Percentiles rank a stretch among this genome's conserved stretches.
These are phyloP conservation scores for Chesias legatella DNA, from an alignment of 2,888 invertebrate species.

Conservation along the genomic window DNA sequence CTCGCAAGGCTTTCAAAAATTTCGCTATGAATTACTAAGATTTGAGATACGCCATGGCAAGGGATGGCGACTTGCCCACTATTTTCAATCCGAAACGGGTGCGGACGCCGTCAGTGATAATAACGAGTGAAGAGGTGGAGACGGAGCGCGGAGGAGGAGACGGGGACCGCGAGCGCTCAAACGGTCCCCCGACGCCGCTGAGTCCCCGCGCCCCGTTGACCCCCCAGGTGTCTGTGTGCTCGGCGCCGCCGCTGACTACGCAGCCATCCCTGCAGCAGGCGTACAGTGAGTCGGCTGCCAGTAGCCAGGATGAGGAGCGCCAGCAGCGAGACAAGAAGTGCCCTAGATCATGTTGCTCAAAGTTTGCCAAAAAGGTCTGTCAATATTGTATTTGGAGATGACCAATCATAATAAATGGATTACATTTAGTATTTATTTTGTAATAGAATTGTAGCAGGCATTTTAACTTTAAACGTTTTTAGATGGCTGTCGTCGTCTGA, in stretches of 20 bases:
- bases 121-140: constrained; percentile 82
- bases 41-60: constrained; percentile 74
- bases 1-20: neutral
- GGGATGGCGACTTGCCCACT: constrained; percentile 88
- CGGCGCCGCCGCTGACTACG: constrained; percentile 68
- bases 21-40: constrained; percentile 5
- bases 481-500: too few species aligned
- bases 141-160: constrained; percentile 56
- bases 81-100: constrained; percentile 89
- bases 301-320: constrained; percentile 83
- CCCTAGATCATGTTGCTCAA: constrained; percentile 89
- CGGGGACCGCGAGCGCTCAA: constrained; percentile 61
- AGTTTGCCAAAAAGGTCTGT: constrained; percentile 88
- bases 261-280: constrained; percentile 74
- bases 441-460: too few species aligned
- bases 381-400: neutral
- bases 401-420: too few species aligned
- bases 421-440: too few species aligned
- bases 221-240: constrained; percentile 72
- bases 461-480: too few species aligned
- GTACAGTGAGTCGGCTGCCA: constrained; percentile 76
- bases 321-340: constrained; percentile 78
- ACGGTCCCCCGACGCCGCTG: constrained; percentile 71
- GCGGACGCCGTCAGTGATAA: constrained; percentile 85
- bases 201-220: constrained; percentile 70